phyloP scores from a whole-genome alignment of 2,113 vertebrate species.

The Clupea harengus region DNA sequence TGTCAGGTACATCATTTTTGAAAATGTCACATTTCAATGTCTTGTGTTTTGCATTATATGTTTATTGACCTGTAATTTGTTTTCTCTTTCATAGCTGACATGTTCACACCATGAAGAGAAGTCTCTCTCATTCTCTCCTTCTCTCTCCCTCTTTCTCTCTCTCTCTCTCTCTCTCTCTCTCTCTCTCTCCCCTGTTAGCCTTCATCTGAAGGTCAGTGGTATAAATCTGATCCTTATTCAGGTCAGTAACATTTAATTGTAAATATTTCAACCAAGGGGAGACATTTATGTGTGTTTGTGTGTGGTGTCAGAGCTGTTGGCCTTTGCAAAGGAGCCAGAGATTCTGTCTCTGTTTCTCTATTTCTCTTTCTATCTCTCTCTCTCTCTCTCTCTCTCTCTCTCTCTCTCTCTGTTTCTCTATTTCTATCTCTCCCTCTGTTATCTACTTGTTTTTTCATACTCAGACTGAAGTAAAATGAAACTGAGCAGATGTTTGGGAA shows the following conservation, averaged over 20 bases:
- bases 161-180: not conserved
- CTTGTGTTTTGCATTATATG: too few relatives aligned
- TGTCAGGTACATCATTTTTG: too few relatives aligned
- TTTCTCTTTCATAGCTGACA: not conserved
- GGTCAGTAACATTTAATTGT: constrained; percentile 1
- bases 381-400: constrained; percentile 53
- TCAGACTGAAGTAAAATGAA: not conserved
- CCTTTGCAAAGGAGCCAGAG: not conserved
- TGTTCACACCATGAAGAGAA: not conserved
- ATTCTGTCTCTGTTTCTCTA: not conserved
- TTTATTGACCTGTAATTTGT: too few relatives aligned
- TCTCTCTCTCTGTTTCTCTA: constrained; percentile 56
- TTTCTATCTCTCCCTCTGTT: constrained; percentile 48
- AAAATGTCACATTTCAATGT: too few relatives aligned
- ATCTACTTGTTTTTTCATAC: not conserved
- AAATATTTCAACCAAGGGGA: not conserved
- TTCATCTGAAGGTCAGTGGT: not conserved
- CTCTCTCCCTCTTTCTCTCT: not conserved
- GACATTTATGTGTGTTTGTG: not conserved
- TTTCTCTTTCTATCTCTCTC: not conserved
- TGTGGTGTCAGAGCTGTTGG: not conserved
- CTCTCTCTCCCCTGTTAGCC: not conserved
- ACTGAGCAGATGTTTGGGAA: not conserved
- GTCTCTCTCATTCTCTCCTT: not conserved
- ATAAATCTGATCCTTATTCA: not conserved